Base-by-base conservation (phyloP, 1,140 invertebrate species). In the Neomicropteryx cornuta region DNA sequence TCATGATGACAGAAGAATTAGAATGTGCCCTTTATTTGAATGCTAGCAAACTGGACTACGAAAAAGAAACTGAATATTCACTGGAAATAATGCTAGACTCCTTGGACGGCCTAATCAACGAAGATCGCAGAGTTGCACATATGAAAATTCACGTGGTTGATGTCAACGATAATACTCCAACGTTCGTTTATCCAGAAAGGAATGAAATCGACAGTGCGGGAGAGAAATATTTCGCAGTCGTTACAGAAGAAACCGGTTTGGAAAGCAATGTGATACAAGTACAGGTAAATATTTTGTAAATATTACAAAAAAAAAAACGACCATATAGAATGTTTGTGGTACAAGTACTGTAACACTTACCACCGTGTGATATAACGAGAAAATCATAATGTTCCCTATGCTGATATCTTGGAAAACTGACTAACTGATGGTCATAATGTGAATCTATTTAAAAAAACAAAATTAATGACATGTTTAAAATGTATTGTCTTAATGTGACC, bases 121-220 rank as follows among this genome's bases (percentile, higher is more conserved):
- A 78, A 0, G 74, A 79, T 6, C 73, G 76, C 36, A 83, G 80
- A 46, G 72, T 71, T 6, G 77, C 84, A 0, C 75, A 78, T 51
- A 73, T 95, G 0, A 83, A 82, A 42, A 74, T 95, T 3, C 81
- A 85, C 46, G 78, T 95, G 0, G 64, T 81, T 0, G 89, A 94
- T 54, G 74, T 86, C 1, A 94, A 94, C 51, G 89, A 94, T 51
- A 92, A 93, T 53, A 68, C 69, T 3, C 89, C 90, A 0, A 70
- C 76, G 40, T 94, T 93, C 55, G 58, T 86, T 1, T 84, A 82
- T 41, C 76, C 81, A 1, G 71, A 75, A 2, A 60, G 63, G 36
- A 59, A 58, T 0, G 58, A 54, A 5, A 59, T 68, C n/a, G 46
- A 45, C 10, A 51, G 38, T 1, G 62, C 60, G 6, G 61, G 56